Percentiles rank a stretch among this genome's conserved stretches.
phyloP scores from a whole-genome alignment of 2,888 invertebrate species.

The Phengaris arion region DNA sequence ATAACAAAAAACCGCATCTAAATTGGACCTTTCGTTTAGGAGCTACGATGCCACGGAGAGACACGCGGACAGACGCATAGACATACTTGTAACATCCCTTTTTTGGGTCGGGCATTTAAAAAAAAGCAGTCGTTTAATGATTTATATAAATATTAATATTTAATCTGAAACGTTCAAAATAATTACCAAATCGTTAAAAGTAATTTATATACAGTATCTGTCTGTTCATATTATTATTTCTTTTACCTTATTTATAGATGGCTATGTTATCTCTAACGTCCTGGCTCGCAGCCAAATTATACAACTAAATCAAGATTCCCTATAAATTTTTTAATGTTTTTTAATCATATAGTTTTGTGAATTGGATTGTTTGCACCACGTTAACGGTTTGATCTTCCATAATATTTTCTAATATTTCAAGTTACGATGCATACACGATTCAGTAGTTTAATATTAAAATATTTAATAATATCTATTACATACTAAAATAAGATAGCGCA shows the following conservation, averaged over 20 bases:
- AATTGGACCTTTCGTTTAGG: no score
- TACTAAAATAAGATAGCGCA: no score
- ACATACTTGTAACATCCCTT: no score
- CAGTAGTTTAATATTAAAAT: no score
- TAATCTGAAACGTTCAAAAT: neutral
- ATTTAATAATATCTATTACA: no score
- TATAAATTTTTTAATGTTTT: slow-evolving; percentile 14
- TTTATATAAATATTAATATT: neutral
- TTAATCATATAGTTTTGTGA: neutral
- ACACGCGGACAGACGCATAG: no score
- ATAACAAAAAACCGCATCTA: no score
- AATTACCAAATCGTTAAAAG: slow-evolving; percentile 1
- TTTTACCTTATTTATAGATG: slow-evolving; percentile 17
- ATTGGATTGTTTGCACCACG: neutral
- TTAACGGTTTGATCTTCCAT: neutral
- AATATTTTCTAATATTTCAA: neutral
- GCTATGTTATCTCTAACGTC: slow-evolving; percentile 6
- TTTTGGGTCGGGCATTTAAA: neutral
- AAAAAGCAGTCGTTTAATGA: neutral
- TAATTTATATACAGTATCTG: slow-evolving; percentile 9
- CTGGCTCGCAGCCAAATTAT: slow-evolving; percentile 15
- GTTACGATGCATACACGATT: neutral
- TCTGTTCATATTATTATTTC: slow-evolving; percentile 15
- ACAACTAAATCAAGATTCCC: slow-evolving; percentile 4
- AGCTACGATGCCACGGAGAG: no score